Evolutionary conservation across 2,888 invertebrate species (phyloP).

Genomic region (Acleris emargana): DNA sequence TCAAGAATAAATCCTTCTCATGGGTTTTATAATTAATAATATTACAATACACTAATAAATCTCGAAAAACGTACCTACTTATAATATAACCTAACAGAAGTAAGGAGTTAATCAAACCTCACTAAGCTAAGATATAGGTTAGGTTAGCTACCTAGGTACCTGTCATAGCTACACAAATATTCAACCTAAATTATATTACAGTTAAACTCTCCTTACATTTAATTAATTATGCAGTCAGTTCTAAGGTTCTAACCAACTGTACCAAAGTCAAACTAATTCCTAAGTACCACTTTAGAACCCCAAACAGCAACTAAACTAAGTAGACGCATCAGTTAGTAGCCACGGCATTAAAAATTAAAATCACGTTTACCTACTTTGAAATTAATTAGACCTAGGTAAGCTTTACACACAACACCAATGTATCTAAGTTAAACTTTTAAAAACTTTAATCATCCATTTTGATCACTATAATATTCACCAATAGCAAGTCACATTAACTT

Average conservation of each 20-base stretch:
- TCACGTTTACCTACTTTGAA: conserved; percentile 20
- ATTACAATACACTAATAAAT: too few species aligned
- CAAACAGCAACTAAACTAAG: not conserved
- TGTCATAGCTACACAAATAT: too few species aligned
- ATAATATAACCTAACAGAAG: too few species aligned
- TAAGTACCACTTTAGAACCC: conserved; percentile 15
- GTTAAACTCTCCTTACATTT: too few species aligned
- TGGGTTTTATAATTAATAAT: too few species aligned
- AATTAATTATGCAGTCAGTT: too few species aligned
- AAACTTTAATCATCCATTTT: conserved; percentile 31
- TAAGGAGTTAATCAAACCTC: too few species aligned
- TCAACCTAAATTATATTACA: too few species aligned
- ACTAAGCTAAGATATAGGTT: too few species aligned
- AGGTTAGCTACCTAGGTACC: too few species aligned
- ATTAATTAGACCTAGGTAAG: conserved; percentile 21
- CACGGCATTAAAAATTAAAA: conserved; percentile 27
- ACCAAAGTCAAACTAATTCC: conserved; percentile 15
- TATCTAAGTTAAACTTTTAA: conserved; percentile 19
- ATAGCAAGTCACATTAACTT: conserved; percentile 10
- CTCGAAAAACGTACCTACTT: too few species aligned
- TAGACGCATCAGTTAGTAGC: not conserved
- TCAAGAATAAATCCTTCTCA: too few species aligned
- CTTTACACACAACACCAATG: conserved; percentile 22
- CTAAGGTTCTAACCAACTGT: not conserved
- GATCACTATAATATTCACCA: conserved; percentile 24